phyloP scores from a whole-genome alignment of 2,797 vertebrate genomes.

The Loris lydekkerianus region DNA sequence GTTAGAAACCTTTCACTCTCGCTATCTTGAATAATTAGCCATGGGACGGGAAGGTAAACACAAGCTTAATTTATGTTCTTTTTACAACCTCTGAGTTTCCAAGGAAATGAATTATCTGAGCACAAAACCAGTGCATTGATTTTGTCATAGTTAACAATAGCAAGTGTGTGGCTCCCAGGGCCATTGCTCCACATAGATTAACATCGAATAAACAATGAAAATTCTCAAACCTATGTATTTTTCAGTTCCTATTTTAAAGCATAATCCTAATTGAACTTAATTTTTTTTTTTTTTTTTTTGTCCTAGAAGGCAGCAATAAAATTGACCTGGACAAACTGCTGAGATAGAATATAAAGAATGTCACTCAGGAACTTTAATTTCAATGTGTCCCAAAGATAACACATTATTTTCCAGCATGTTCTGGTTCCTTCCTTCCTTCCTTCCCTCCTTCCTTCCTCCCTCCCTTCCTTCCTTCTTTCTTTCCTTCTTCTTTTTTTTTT shows the following conservation, averaged over 20 bases:
- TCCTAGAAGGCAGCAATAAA: constrained; percentile 43
- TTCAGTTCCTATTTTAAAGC: constrained; percentile 55
- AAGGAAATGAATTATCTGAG: constrained; percentile 64
- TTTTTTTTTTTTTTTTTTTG: constrained; percentile 6
- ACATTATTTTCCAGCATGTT: neutral
- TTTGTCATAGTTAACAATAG: constrained; percentile 48
- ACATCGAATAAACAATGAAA: constrained; percentile 48
- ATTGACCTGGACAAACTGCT: constrained; percentile 45
- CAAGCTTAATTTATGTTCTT: constrained; percentile 64
- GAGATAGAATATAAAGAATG: neutral
- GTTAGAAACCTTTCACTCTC: neutral
- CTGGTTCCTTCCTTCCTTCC: neutral
- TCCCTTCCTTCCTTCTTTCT: no score
- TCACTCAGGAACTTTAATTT: neutral
- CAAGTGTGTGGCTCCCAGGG: neutral
- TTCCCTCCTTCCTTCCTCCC: no score
- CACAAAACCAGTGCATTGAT: constrained; percentile 35
- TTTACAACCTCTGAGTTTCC: constrained; percentile 43
- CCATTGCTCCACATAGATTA: constrained; percentile 58
- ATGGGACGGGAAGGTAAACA: constrained; percentile 37
- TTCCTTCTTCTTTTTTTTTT: no score
- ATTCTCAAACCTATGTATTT: constrained; percentile 35
- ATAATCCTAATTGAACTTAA: constrained; percentile 65
- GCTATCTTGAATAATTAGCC: constrained; percentile 39
- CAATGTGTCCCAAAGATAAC: neutral